Conservation (phyloP, 1,140 invertebrate genomes). For the Sycophaga agraensis region DNA sequence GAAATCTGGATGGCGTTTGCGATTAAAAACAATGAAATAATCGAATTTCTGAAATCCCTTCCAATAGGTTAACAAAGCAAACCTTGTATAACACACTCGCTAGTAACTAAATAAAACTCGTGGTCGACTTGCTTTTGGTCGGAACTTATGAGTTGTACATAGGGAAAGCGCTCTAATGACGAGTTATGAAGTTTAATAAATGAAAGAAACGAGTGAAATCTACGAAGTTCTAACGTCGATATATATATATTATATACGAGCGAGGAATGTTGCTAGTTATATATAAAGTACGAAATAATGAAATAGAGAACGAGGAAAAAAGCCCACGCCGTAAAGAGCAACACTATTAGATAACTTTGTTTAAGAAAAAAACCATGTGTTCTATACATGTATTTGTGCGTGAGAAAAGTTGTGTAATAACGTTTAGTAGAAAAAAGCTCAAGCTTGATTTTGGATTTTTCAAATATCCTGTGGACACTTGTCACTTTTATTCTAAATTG, state of each 20-base stretch:
- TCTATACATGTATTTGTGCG: background rate
- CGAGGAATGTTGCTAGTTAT: constrained; percentile 2
- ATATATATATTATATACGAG: constrained; percentile 27
- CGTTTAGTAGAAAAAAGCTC: constrained; percentile 18
- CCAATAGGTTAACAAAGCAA: constrained; percentile 1
- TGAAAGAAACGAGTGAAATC: constrained; percentile 14
- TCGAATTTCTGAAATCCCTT: constrained; percentile 12
- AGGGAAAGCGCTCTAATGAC: constrained; percentile 19
- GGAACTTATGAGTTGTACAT: constrained; percentile 27
- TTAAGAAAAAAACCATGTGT: constrained; percentile 5
- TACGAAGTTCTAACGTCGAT: constrained; percentile 11
- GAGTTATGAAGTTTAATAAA: constrained; percentile 12
- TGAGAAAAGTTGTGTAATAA: constrained; percentile 10
- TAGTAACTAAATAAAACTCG: constrained; percentile 18
- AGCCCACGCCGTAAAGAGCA: constrained; percentile 13
- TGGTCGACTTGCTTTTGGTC: constrained; percentile 15
- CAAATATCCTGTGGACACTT: background rate
- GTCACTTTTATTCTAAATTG: background rate
- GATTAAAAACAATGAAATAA: background rate
- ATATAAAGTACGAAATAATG: constrained; percentile 3
- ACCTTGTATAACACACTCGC: constrained; percentile 6
- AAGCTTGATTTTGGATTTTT: constrained; percentile 11
- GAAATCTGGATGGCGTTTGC: background rate
- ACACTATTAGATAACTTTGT: constrained; percentile 11
- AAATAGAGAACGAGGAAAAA: background rate